Percentiles rank a stretch among this genome's conserved stretches.
These are phyloP conservation scores for Drosophila conformis DNA, from an alignment of 2,888 invertebrate species.

Conservation along the genomic window DNA sequence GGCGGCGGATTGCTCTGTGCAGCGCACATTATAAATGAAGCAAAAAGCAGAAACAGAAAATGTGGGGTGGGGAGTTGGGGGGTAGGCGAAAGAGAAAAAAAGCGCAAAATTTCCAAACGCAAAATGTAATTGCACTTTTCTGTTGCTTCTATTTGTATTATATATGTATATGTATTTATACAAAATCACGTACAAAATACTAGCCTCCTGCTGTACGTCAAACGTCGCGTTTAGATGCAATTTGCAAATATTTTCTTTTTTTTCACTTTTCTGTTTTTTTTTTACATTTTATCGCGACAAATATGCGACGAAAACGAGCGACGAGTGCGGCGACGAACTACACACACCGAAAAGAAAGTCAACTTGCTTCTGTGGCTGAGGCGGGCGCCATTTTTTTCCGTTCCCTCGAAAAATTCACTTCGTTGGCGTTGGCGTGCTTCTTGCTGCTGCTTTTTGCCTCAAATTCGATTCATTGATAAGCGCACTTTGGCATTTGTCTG, in stretches of 20 bases:
- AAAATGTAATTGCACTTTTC: constrained; percentile 82
- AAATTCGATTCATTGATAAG: constrained; percentile 74
- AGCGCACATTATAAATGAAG: constrained; percentile 84
- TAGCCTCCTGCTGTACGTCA: constrained; percentile 74
- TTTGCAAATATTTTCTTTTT: constrained; percentile 62
- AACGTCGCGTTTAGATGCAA: constrained; percentile 60
- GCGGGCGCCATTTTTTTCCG: constrained; percentile 83
- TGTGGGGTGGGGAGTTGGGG: constrained; percentile 21
- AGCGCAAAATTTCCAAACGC: constrained; percentile 82
- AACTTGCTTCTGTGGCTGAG: constrained; percentile 78
- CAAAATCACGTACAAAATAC: constrained; percentile 80
- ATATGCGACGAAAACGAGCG: constrained; percentile 75
- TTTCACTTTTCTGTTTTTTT: constrained; percentile 20
- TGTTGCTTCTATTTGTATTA: constrained; percentile 75
- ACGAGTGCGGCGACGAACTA: constrained; percentile 72
- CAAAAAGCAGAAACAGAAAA: constrained; percentile 57
- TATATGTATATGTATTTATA: constrained; percentile 75
- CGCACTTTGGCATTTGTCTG: constrained; percentile 58
- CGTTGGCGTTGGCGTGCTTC: constrained; percentile 66
- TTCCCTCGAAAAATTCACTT: constrained; percentile 77
- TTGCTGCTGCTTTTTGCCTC: constrained; percentile 45
- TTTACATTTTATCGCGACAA: constrained; percentile 65
- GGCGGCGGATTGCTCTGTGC: constrained; percentile 85
- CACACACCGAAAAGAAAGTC: constrained; percentile 81
- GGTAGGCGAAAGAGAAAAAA: constrained; percentile 79